These are phyloP conservation scores for Cochlearius cochlearius DNA, from an alignment of 2,113 vertebrate genomes.

Conservation along the genomic window DNA sequence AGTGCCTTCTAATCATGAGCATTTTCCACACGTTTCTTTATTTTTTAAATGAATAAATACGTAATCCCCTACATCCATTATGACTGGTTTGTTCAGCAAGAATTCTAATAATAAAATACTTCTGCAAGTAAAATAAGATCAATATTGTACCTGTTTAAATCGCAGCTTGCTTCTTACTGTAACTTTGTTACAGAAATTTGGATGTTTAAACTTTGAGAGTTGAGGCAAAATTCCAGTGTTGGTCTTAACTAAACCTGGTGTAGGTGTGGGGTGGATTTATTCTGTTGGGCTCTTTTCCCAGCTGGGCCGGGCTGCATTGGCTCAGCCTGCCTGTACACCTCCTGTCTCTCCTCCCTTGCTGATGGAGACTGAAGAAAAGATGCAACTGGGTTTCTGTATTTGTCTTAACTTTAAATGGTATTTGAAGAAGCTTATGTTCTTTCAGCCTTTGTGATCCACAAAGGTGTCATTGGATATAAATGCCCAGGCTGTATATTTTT, in stretches of 20 bases:
- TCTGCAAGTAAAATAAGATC: neutral
- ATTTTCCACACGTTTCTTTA: neutral
- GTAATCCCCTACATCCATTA: neutral
- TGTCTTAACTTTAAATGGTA: neutral
- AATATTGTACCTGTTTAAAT: neutral
- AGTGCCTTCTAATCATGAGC: neutral
- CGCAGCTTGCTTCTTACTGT: neutral
- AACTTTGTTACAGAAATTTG: neutral
- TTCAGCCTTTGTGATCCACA: neutral
- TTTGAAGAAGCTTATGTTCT: neutral
- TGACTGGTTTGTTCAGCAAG: neutral
- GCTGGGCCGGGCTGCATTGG: neutral
- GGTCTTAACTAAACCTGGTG: neutral
- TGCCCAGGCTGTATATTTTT: neutral
- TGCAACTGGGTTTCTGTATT: neutral
- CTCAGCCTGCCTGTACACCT: neutral
- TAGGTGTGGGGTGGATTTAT: neutral
- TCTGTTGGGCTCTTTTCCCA: neutral
- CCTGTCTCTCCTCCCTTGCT: neutral
- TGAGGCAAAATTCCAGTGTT: neutral
- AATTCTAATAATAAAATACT: neutral
- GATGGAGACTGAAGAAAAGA: neutral
- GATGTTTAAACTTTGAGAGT: neutral
- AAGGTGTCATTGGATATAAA: neutral
- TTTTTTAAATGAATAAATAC: neutral